phyloP scores from a whole-genome alignment of 2,113 vertebrate genomes.

The Microtus ochrogaster region DNA sequence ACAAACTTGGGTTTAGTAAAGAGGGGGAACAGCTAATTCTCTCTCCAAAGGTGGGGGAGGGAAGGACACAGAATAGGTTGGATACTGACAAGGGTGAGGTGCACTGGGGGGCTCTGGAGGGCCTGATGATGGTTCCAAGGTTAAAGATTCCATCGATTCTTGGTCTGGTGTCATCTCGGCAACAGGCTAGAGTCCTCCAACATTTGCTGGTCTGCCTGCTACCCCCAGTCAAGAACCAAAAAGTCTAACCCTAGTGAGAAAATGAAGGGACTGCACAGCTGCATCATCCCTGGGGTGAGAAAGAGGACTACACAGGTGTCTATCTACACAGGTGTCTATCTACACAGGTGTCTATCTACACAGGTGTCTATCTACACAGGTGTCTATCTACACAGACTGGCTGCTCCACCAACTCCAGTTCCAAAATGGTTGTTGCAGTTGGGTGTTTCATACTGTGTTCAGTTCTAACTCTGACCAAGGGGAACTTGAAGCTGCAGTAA shows the following conservation, averaged over 20 bases:
- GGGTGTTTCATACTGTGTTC: neutral
- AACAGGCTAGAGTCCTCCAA: neutral
- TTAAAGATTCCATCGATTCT: neutral
- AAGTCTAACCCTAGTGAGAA: neutral
- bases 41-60: neutral
- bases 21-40: neutral
- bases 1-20: neutral
- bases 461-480: neutral
- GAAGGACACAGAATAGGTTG: neutral
- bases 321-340: neutral
- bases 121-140: neutral
- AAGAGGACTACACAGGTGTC: neutral
- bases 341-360: neutral
- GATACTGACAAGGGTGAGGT: accelerated
- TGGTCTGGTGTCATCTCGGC: neutral
- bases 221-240: neutral
- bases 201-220: neutral
- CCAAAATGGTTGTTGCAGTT: neutral
- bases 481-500: neutral
- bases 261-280: neutral
- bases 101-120: neutral
- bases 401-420: neutral
- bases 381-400: neutral
- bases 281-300: neutral
- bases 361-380: neutral